Base-by-base conservation (phyloP, 2,797 vertebrate species). In the Clarias pachynema region DNA sequence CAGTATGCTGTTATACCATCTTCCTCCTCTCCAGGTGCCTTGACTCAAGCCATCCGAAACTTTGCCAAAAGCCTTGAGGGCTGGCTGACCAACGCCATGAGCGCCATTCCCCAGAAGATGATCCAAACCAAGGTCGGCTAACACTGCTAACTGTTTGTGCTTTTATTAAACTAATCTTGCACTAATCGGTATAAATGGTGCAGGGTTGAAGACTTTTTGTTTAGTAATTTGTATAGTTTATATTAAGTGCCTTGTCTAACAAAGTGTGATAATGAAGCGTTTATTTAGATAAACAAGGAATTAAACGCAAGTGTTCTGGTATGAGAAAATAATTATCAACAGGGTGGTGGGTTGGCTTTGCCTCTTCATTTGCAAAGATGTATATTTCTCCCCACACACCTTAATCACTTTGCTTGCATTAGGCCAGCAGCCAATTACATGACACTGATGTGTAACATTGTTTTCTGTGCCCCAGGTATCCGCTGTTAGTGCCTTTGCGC, bases 61-160 rank as follows among this genome's bases (percentile, higher is more conserved):
- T 99, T 99, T 93, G 98, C 98, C 95, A 99, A 99, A 96, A 99
- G 98, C 91, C 92, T 99, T 93, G 98, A 99, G 92, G 96, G 98
- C 86, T 99, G 98, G 98, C 93, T 99, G 89, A 97, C 95, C 88
- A 98, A 96, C 5, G 98, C 98, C 90, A 99, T 99, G 98, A 96
- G 94, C 57, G 96, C 96, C 90, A 96, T 97, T 91, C 97, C 98
- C 8, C 97, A 97, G 37, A 96, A 97, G 91, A 96, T 98, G 89
- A 94, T 99, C 91, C 97, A 98, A 94, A 97, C 97, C 89, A 99
- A 99, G 97, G 98, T 99, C 89, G 90, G 83, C 40, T 9, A 26
- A 80, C 26, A n/a, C 18, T 8, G 37, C 56, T 59, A 10, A 24
- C 44, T 4, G 16, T 8, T 12, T 57, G 3, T 59, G 60, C 44